Base-by-base conservation (phyloP, 2,888 invertebrate genomes). In the Diarsia dahlii region DNA sequence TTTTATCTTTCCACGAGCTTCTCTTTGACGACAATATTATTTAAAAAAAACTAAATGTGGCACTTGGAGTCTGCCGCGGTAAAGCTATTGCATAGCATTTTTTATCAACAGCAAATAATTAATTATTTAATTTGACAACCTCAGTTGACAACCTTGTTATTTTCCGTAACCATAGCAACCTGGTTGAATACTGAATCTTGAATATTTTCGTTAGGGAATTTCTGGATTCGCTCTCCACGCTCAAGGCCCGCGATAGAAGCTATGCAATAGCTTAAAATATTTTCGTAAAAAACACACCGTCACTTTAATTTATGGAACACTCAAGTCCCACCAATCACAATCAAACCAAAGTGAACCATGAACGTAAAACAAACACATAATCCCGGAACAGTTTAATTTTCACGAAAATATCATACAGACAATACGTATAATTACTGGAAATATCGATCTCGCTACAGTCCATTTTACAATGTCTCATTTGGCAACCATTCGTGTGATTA, bases 391-490 rank as follows among this genome's bases (percentile, higher is more conserved):
- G n/a, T 81, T 56, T 50, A 28, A 74, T 81, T 48, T 48, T 23
- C 18, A 5, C 48, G 62, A 45, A 77, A 60, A 60, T 60, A 23
- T 45, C 13, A 58, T 52, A 64, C 28, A 34, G 28, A 64, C 34
- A 81, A 60, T 48, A 15, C 54, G 12, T 65, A 62, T n/a, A 76
- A 48, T 78, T 28, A 76, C 15, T 76, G 13, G 9, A 60, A 65
- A 76, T 52, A 34, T n/a, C 46, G 82, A 52, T 13, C n/a, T 46
- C 23, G 34, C 3, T 39, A 64, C 9, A 39, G 56, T 54, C 34
- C 15, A 23, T 58, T 81, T 58, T 15, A 20, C 18, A 46, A 65
- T 78, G 46, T 39, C 20, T 28, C 52, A 54, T 62, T 48, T 45
- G 4, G 60, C 46, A 58, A 54, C 28, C 34, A 65, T 8, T 39